These are phyloP conservation scores for Danio tinwini DNA, from an alignment of 2,797 vertebrate species.

Conservation along the genomic window DNA sequence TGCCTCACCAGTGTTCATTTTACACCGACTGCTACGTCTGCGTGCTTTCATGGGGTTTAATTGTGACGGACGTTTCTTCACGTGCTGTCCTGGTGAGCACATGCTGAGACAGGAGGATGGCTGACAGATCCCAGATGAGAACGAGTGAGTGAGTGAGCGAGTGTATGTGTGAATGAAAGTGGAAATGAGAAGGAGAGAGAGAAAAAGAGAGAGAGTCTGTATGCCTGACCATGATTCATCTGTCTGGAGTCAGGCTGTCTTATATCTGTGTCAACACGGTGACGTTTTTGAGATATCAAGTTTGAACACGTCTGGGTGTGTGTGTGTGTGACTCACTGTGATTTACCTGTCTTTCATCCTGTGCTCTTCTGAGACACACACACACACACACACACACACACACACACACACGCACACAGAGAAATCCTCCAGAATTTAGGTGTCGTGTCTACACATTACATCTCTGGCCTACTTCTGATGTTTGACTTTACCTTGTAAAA, in stretches of 20 bases:
- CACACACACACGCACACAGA: too few relatives aligned
- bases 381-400: too few relatives aligned
- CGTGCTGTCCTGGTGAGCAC: neutral
- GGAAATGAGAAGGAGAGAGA: slow-evolving; percentile 21
- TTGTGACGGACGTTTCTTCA: slow-evolving; percentile 7
- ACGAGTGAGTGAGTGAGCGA: neutral
- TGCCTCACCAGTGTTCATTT: too few relatives aligned
- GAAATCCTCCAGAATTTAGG: slow-evolving; percentile 10
- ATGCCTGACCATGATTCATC: slow-evolving; percentile 12
- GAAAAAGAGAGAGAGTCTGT: neutral
- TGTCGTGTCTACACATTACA: neutral
- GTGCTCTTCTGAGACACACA: neutral
- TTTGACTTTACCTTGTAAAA: slow-evolving; percentile 12
- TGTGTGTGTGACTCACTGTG: neutral
- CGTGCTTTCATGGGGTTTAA: neutral
- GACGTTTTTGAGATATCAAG: slow-evolving; percentile 33
- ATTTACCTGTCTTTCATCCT: slow-evolving; percentile 31
- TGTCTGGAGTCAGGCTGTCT: slow-evolving; percentile 33
- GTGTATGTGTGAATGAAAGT: slow-evolving; percentile 26
- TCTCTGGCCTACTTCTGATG: slow-evolving; percentile 38
- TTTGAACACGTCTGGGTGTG: slow-evolving; percentile 32
- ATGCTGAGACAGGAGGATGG: slow-evolving; percentile 26
- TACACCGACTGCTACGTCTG: too few relatives aligned
- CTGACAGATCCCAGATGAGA: slow-evolving; percentile 23
- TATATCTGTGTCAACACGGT: slow-evolving; percentile 42